These are phyloP conservation scores for Pteropus rufus DNA, from an alignment of 2,797 vertebrate species.

Conservation along the genomic window DNA sequence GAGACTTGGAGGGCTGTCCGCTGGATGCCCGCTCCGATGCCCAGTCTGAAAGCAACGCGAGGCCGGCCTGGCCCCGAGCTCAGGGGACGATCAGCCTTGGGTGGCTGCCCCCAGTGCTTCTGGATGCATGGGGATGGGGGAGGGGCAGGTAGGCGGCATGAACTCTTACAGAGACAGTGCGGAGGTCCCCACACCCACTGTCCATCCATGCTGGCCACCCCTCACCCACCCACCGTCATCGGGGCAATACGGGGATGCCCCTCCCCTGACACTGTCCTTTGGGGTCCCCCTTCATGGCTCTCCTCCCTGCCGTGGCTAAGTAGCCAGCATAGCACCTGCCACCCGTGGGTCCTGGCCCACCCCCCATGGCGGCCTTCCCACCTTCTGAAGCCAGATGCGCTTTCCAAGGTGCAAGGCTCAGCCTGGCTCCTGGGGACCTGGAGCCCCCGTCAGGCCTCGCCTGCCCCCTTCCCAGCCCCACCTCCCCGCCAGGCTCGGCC, in stretches of 20 bases:
- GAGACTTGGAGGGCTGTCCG: neutral
- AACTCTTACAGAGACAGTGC: neutral
- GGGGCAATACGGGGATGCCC: rapidly evolving
- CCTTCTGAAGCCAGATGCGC: neutral
- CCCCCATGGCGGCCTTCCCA: rapidly evolving
- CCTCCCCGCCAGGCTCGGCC: neutral
- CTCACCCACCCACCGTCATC: rapidly evolving
- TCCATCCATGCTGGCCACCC: rapidly evolving
- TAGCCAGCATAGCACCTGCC: no score
- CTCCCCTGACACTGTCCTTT: rapidly evolving
- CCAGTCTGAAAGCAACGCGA: neutral
- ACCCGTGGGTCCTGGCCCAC: no score
- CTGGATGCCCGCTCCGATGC: neutral
- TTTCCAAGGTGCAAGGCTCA: neutral
- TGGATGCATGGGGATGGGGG: rapidly evolving
- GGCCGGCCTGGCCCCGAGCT: neutral
- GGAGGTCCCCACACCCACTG: rapidly evolving
- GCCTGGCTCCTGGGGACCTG: neutral
- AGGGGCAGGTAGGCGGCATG: rapidly evolving
- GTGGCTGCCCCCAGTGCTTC: neutral
- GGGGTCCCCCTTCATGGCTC: neutral
- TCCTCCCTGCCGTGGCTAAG: neutral
- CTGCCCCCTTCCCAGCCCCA: rapidly evolving
- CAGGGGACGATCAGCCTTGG: neutral
- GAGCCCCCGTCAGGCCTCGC: neutral